A percentile compares a stretch with the other conserved stretches of the same genome.
Evolutionary conservation across 2,113 vertebrate species (phyloP).

Genomic region (Mormyrus lacerda): DNA sequence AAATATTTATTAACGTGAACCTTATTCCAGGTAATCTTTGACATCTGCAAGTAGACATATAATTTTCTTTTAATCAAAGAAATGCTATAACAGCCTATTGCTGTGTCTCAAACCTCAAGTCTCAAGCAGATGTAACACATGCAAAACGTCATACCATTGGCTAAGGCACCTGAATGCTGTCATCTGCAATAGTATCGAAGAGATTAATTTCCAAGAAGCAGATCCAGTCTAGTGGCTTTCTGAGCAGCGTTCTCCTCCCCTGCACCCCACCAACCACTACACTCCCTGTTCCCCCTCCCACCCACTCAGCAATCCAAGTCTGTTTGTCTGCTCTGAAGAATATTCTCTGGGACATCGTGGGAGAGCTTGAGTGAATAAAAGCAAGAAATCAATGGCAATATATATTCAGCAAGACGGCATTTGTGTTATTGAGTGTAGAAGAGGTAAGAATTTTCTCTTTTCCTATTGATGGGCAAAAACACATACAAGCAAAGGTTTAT

Average conservation of each 20-base stretch:
- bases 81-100: neutral
- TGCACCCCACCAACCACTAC: neutral
- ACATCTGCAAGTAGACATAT: neutral
- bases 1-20: neutral
- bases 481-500: conserved; percentile 6
- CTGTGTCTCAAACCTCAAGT: neutral
- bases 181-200: neutral
- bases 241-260: neutral
- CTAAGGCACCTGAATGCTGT: neutral
- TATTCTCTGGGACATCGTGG: neutral
- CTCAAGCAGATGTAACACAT: neutral
- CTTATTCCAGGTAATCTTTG: neutral
- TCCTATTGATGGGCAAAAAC: neutral
- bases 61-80: neutral
- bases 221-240: neutral
- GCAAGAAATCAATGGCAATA: conserved; percentile 25
- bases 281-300: neutral
- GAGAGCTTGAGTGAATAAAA: conserved; percentile 19
- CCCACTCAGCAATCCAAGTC: conserved; percentile 1
- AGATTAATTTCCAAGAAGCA: neutral
- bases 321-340: conserved; percentile 14
- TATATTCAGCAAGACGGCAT: conserved; percentile 3
- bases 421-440: conserved; percentile 24
- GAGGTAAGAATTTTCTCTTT: neutral
- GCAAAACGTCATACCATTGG: neutral